phyloP scores from a whole-genome alignment of 2,797 vertebrate species.

The Alfaro cultratus region DNA sequence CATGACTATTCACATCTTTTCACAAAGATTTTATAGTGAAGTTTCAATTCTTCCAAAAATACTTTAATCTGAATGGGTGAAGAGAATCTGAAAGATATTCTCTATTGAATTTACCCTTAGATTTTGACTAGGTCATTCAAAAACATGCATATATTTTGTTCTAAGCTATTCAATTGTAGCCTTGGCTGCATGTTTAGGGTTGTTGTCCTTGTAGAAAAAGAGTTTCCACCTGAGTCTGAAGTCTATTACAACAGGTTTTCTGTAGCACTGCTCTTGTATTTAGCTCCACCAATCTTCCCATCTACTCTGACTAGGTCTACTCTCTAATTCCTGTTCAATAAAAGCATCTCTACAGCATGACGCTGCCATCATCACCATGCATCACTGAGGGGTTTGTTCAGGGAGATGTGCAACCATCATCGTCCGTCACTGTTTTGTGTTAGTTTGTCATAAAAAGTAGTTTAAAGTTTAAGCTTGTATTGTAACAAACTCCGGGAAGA shows the following conservation, averaged over 20 bases:
- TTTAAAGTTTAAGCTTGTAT: neutral
- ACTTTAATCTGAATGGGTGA: neutral
- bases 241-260: neutral
- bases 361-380: neutral
- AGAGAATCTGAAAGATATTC: neutral
- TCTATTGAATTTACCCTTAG: neutral
- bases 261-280: neutral
- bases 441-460: neutral
- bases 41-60: neutral
- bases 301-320: neutral
- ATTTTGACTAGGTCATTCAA: neutral
- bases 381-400: neutral
- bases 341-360: neutral
- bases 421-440: neutral
- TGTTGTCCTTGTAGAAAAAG: neutral
- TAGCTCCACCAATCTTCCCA: neutral
- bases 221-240: neutral
- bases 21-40: neutral
- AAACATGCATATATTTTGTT: neutral
- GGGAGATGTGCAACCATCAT: neutral
- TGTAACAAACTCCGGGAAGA: neutral
- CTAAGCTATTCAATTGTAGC: neutral
- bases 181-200: neutral
- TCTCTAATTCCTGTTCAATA: neutral
- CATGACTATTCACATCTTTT: neutral